Conservation (phyloP, 2,113 vertebrate genomes). For the Spermophilus dauricus region DNA sequence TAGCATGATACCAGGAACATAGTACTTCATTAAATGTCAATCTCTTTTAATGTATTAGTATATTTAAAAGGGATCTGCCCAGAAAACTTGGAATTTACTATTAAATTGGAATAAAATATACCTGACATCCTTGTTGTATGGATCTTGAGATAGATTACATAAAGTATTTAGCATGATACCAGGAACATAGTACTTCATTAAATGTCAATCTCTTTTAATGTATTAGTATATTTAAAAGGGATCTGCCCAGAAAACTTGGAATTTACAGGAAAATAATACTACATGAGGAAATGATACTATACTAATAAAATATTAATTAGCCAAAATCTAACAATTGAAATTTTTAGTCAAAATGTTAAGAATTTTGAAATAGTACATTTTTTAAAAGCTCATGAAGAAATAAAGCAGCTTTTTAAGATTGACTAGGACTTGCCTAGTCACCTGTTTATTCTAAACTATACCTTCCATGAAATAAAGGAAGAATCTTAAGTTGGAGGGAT, state of each 20-base stretch:
- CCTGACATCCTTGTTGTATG: background rate
- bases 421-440: background rate
- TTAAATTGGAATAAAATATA: constrained; percentile 13
- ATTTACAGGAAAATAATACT: background rate
- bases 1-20: background rate
- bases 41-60: background rate
- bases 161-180: background rate
- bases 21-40: background rate
- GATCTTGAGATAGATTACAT: background rate
- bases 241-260: constrained; percentile 30
- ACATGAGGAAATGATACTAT: background rate
- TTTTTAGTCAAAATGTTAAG: constrained; percentile 17
- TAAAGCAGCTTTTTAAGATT: background rate
- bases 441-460: constrained; percentile 36
- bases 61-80: constrained; percentile 36
- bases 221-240: constrained; percentile 31
- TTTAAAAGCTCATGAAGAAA: constrained; percentile 41
- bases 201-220: constrained; percentile 5
- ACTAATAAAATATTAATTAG: constrained; percentile 23
- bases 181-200: background rate
- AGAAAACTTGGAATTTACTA: constrained; percentile 49
- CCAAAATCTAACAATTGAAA: background rate
- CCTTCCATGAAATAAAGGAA: constrained; percentile 7
- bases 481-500: background rate
- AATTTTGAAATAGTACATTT: constrained; percentile 54